Base-by-base conservation (phyloP, 2,113 vertebrate genomes). In the Scopus umbretta region DNA sequence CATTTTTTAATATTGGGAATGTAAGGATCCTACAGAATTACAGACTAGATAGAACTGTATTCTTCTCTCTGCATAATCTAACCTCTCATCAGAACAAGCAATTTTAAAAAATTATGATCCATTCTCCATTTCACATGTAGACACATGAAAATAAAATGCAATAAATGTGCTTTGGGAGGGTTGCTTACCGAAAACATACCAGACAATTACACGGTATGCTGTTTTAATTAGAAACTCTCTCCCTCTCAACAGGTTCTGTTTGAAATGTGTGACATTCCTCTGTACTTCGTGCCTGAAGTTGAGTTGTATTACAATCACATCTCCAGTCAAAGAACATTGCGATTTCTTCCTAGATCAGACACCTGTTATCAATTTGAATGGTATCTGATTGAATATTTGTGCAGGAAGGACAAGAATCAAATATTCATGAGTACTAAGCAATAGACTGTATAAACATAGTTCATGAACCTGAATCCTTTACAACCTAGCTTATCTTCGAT, bases 361-460 rank as follows among this genome's bases (percentile, higher is more conserved):
- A 97, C 94, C 97, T 96, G 95, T 95, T 97, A 96, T 96, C 97
- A 97, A 97, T 97, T 96, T 96, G 95, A 97, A 96, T 96, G 73
- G 94, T 96, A 97, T 97, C 97, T 97, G 96, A 97, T 95, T 94
- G 97, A 97, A 96, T 97, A 97, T 97, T 96, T 97, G 95, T 90
- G 94, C 96, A 96, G 96, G 95, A 97, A 97, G 94, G 96, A 96
- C 95, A 97, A 96, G 94, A 97, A 97, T 97, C 92, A 96, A 97
- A 97, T 97, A 97, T 97, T 97, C 97, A 97, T 97, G 97, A 97
- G 96, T 82, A 84, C 97, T 95, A 96, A 97, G 97, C 95, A 97
- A 97, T 80, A 97, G 94, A 95, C 95, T 95, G 88, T 95, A 97
- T 96, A 96, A 97, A 94, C 96, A 97, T 80, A 95, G 96, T 97